Conservation (phyloP, 2,888 invertebrate species). For the Liopterus haemorrhoidalis region DNA sequence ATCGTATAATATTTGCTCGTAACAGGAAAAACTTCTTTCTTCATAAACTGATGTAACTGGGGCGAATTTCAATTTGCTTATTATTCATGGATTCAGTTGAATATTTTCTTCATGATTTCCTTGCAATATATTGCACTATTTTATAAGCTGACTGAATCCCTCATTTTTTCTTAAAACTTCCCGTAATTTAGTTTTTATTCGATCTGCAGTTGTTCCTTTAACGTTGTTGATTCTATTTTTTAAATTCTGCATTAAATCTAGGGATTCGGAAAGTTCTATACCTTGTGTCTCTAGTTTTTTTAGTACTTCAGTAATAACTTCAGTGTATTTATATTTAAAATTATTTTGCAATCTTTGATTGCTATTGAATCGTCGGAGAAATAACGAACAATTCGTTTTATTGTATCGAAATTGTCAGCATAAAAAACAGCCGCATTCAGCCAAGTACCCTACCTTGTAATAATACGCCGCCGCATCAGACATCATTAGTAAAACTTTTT, state of each 20-base stretch:
- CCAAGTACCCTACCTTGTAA: background rate
- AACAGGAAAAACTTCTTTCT: no score
- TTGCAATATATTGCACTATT: conserved; percentile 1
- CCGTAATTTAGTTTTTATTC: conserved; percentile 5
- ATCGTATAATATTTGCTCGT: no score
- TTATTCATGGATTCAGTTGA: no score
- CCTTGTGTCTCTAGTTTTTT: conserved; percentile 5
- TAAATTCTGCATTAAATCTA: conserved; percentile 1
- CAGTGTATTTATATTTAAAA: background rate
- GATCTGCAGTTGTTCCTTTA: background rate
- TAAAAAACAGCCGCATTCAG: background rate
- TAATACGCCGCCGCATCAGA: conserved; percentile 2
- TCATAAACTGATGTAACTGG: no score
- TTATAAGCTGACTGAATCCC: conserved; percentile 2
- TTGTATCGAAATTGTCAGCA: conserved; percentile 1
- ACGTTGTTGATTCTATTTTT: conserved; percentile 1
- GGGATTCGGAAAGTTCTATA: conserved; percentile 4
- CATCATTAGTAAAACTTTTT: conserved; percentile 4
- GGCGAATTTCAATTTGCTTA: no score
- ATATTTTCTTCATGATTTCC: conserved; percentile 2
- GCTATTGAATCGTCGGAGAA: conserved; percentile 1
- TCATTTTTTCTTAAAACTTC: conserved; percentile 3
- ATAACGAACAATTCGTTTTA: conserved; percentile 1
- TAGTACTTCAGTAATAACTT: background rate
- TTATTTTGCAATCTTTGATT: conserved; percentile 3